phyloP scores from a whole-genome alignment of 2,113 vertebrate species.

The Eclectus roratus region DNA sequence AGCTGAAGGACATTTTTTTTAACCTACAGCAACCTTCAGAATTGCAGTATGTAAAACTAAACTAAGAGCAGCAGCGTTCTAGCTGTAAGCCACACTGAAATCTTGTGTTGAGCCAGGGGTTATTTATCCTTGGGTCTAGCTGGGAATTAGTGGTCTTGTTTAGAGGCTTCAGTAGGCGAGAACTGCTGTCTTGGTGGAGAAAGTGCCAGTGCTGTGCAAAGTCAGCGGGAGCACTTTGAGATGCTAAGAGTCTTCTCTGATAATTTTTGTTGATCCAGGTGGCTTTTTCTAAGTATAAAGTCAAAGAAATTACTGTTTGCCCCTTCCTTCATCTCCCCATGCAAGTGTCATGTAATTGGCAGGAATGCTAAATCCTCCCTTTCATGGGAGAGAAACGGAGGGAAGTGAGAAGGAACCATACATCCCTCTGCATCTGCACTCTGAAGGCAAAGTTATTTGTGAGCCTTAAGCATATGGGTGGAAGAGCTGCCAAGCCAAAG shows the following conservation, averaged over 20 bases:
- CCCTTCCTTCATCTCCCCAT: background rate
- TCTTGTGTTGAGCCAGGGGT: background rate
- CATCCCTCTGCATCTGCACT: background rate
- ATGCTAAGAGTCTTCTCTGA: background rate
- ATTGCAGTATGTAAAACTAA: background rate
- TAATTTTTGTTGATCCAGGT: conserved; percentile 30
- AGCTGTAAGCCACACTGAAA: background rate
- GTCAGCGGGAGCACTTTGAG: conserved; percentile 13
- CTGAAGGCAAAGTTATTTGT: conserved; percentile 33
- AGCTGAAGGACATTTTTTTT: background rate
- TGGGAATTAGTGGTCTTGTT: background rate
- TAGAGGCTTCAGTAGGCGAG: background rate
- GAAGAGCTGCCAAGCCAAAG: conserved; percentile 41
- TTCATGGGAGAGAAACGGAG: background rate
- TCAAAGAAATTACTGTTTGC: conserved; percentile 15
- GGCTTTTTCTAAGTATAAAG: background rate
- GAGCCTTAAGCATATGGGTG: conserved; percentile 25
- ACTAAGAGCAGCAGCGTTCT: background rate
- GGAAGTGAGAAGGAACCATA: background rate
- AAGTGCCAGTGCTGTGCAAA: background rate
- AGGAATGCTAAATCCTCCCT: background rate
- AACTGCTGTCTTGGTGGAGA: background rate
- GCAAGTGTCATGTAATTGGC: background rate
- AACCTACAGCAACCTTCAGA: background rate
- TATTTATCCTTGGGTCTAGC: background rate